A percentile compares a stretch with the other conserved stretches of the same genome.
phyloP scores from a whole-genome alignment of 2,888 invertebrate genomes.

The Boloria selene region DNA sequence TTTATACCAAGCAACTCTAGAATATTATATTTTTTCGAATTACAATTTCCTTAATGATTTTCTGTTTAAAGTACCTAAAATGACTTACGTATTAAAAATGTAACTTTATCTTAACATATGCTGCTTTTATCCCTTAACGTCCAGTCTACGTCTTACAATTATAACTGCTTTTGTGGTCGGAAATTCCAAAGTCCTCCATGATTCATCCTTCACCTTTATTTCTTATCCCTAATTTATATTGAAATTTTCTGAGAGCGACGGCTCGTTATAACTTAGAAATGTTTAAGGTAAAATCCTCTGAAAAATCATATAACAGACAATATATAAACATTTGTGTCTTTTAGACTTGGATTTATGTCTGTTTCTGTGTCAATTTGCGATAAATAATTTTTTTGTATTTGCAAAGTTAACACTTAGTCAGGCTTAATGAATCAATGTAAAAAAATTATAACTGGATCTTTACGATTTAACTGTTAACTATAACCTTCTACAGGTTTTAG shows the following conservation, averaged over 20 bases:
- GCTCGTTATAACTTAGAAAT: not conserved
- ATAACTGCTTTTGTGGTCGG: conserved; percentile 23
- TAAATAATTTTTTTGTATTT: no score
- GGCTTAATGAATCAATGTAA: no score
- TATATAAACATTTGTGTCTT: not conserved
- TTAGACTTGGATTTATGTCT: no score
- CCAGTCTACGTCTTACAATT: conserved; percentile 4
- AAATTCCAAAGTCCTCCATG: conserved; percentile 32
- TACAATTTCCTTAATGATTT: not conserved
- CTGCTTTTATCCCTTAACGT: conserved; percentile 26
- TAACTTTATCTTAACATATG: not conserved
- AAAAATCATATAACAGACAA: no score
- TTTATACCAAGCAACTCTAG: no score
- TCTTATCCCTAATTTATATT: conserved; percentile 14
- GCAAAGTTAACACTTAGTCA: no score
- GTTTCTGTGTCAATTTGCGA: no score
- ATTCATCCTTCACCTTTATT: conserved; percentile 27
- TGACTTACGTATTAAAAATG: no score
- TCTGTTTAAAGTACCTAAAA: not conserved
- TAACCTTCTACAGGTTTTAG: no score
- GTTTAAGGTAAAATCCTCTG: not conserved
- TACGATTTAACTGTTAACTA: no score
- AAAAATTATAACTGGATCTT: no score
- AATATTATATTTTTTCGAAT: not conserved
- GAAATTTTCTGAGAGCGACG: not conserved